Conservation (phyloP, 1,140 invertebrate species). For the Drosophila equinoxialis region DNA sequence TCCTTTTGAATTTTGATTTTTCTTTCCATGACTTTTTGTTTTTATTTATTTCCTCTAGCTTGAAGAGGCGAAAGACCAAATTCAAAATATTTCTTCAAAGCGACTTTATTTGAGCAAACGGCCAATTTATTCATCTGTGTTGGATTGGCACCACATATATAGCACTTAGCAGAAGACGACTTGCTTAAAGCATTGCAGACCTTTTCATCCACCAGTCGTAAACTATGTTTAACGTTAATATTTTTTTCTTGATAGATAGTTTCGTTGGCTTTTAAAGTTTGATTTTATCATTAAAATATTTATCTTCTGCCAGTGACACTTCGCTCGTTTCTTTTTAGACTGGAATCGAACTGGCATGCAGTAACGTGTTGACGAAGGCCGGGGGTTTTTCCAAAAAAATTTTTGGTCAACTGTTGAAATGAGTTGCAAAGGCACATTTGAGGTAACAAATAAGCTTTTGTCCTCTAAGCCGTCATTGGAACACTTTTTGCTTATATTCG, state of each 20-base stretch:
- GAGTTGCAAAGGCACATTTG: too few relatives aligned
- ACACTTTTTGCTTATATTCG: constrained; percentile 44
- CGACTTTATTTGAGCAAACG: background rate
- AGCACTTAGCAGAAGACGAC: constrained; percentile 5
- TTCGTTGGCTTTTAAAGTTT: constrained; percentile 20
- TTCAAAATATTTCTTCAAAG: background rate
- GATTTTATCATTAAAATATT: constrained; percentile 24
- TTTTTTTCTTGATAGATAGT: constrained; percentile 18
- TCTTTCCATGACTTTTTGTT: background rate
- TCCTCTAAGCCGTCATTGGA: constrained; percentile 25
- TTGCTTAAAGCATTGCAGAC: constrained; percentile 5
- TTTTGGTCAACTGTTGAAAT: too few relatives aligned
- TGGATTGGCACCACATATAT: constrained; percentile 6
- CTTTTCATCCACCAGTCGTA: constrained; percentile 3
- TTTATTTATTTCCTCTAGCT: background rate
- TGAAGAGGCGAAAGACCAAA: background rate
- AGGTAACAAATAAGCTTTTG: constrained; percentile 45
- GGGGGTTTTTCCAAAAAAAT: constrained; percentile 40
- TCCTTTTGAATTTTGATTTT: constrained; percentile 6
- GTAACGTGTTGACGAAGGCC: constrained; percentile 36
- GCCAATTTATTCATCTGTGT: background rate
- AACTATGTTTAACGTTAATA: constrained; percentile 31
- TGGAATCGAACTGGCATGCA: constrained; percentile 42
- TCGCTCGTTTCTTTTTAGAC: constrained; percentile 25
- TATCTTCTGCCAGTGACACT: constrained; percentile 15